These are phyloP conservation scores for Uromys caudimaculatus DNA, from an alignment of 2,797 vertebrate genomes.

Conservation along the genomic window DNA sequence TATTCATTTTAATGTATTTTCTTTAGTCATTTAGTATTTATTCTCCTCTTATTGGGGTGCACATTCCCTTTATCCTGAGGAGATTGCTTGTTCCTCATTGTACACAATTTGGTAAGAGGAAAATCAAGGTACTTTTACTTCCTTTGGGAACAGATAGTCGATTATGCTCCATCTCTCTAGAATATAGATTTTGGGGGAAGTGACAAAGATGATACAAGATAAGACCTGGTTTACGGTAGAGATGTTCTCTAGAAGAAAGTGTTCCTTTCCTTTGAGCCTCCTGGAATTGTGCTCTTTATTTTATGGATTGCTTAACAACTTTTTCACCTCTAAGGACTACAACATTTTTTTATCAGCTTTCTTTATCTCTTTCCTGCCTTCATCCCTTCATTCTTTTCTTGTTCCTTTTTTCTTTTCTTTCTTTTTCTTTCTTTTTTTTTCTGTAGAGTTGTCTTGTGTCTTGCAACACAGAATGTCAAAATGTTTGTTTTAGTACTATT, in stretches of 20 bases:
- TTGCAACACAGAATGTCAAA: not conserved
- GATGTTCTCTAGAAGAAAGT: not conserved
- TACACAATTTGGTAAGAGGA: not conserved
- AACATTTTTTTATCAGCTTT: not conserved
- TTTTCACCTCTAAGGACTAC: not conserved
- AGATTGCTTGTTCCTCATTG: not conserved
- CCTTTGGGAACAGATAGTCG: not conserved
- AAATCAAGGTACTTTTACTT: not conserved
- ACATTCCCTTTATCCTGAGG: not conserved
- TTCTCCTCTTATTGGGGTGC: not conserved
- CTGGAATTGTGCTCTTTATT: not conserved
- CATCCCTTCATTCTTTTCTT: not conserved
- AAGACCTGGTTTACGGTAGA: not conserved
- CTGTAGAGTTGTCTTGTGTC: not conserved
- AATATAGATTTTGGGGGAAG: not conserved
- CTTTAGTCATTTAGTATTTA: not conserved
- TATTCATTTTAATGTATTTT: not conserved
- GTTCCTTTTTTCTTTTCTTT: too few species aligned
- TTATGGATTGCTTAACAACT: not conserved
- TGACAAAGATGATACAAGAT: not conserved
- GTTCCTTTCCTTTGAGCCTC: not conserved
- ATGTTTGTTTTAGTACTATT: not conserved
- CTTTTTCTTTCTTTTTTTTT: too few species aligned
- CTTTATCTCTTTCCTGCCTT: not conserved
- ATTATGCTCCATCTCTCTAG: not conserved